Percentiles rank a stretch among this genome's conserved stretches.
These are phyloP conservation scores for Cichladusa arquata DNA, from an alignment of 2,113 vertebrate genomes.

Conservation along the genomic window DNA sequence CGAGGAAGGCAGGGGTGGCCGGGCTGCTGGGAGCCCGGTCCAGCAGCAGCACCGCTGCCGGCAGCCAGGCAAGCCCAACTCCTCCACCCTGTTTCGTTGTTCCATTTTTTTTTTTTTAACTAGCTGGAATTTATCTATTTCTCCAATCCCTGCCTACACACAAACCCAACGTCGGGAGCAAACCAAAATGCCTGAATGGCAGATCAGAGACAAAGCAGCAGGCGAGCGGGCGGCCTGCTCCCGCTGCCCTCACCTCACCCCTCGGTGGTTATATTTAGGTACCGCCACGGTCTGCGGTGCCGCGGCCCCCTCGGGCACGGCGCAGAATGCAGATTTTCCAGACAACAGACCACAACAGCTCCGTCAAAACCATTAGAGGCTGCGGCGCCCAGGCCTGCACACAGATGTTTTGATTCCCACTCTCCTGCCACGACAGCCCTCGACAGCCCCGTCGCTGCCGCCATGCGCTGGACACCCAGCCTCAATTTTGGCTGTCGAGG, in stretches of 20 bases:
- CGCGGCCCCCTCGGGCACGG: constrained; percentile 41
- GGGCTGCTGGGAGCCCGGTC: neutral
- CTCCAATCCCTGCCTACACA: constrained; percentile 38
- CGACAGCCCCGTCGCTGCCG: neutral
- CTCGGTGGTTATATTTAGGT: constrained; percentile 53
- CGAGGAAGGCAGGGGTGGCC: neutral
- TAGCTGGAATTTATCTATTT: constrained; percentile 1
- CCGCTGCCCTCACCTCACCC: constrained; percentile 54
- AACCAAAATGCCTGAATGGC: constrained; percentile 3
- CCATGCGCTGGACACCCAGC: neutral
- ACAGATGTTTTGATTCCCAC: constrained; percentile 63
- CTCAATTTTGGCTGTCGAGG: neutral
- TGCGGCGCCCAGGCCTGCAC: constrained; percentile 31
- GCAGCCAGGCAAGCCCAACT: neutral
- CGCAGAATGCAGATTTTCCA: constrained; percentile 51
- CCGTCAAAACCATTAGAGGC: constrained; percentile 43
- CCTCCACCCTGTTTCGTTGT: neutral
- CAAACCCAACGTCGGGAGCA: neutral
- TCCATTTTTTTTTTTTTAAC: neutral
- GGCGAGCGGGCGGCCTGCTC: neutral
- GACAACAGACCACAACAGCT: constrained; percentile 60
- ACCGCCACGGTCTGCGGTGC: constrained; percentile 25
- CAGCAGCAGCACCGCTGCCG: neutral
- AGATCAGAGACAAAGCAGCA: constrained; percentile 41
- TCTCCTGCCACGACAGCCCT: constrained; percentile 48